phyloP scores from a whole-genome alignment of 2,113 vertebrate genomes.

The Periophthalmodon schlosseri region DNA sequence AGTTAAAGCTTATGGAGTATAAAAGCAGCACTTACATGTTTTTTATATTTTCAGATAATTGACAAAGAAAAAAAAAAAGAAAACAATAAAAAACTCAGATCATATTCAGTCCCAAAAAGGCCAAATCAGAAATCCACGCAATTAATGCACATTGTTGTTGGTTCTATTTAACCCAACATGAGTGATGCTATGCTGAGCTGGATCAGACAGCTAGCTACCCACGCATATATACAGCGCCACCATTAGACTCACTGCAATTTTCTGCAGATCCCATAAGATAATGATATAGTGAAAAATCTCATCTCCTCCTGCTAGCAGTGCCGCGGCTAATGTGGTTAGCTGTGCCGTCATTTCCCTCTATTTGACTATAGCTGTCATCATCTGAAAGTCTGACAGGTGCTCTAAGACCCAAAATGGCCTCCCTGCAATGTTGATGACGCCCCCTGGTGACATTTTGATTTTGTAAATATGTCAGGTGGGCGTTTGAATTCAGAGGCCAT shows the following conservation, averaged over 20 bases:
- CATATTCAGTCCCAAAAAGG: no score
- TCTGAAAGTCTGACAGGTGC: slow-evolving; percentile 2
- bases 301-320: background rate
- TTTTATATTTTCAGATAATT: no score
- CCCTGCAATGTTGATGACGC: background rate
- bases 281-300: background rate
- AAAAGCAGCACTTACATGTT: no score
- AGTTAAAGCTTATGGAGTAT: no score
- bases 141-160: no score
- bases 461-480: background rate
- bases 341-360: background rate
- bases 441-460: background rate
- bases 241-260: background rate
- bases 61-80: no score
- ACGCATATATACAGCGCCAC: no score
- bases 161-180: background rate
- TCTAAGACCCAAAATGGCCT: background rate
- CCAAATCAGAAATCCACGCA: background rate
- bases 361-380: slow-evolving; percentile 8
- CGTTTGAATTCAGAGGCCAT: background rate
- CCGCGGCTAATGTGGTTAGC: background rate
- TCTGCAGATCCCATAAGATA: background rate
- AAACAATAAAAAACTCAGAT: no score
- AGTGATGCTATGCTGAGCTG: background rate
- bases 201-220: background rate